Conservation (phyloP, 2,888 invertebrate species). For the Drosophila greeni region DNA sequence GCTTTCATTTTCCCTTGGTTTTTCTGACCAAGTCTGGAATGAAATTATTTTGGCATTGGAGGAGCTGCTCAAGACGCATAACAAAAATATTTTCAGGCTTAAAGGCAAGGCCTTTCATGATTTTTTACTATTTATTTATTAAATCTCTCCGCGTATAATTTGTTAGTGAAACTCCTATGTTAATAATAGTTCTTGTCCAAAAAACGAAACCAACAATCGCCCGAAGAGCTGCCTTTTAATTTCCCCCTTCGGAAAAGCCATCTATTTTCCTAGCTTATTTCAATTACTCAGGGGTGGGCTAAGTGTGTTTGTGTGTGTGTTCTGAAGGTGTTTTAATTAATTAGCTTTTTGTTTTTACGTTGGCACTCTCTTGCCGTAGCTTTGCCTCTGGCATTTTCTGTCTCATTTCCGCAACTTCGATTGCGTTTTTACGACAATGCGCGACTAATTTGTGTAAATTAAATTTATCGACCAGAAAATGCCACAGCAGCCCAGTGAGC, state of each 20-base stretch:
- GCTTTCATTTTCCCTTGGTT: conserved; percentile 2
- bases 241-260: conserved; percentile 17
- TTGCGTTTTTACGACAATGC: conserved; percentile 73
- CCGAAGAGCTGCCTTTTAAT: conserved; percentile 12
- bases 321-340: conserved; percentile 70
- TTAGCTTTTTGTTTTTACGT: conserved; percentile 72
- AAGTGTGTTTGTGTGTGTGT: conserved; percentile 9
- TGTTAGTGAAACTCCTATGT: neutral
- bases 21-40: conserved; percentile 29
- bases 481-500: conserved; percentile 59
- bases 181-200: neutral
- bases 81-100: neutral
- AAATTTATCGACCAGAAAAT: conserved; percentile 75
- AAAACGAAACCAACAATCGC: conserved; percentile 16
- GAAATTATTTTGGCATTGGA: conserved; percentile 42
- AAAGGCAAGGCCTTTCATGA: neutral
- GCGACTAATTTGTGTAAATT: conserved; percentile 74
- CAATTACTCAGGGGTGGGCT: conserved; percentile 22
- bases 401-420: conserved; percentile 43
- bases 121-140: neutral
- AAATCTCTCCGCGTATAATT: too few relatives aligned
- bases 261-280: conserved; percentile 28
- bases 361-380: conserved; percentile 32
- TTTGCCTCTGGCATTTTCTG: conserved; percentile 7
- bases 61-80: neutral